Evolutionary conservation across 2,797 vertebrate species (phyloP).

Genomic region (Gallirallus australis): DNA sequence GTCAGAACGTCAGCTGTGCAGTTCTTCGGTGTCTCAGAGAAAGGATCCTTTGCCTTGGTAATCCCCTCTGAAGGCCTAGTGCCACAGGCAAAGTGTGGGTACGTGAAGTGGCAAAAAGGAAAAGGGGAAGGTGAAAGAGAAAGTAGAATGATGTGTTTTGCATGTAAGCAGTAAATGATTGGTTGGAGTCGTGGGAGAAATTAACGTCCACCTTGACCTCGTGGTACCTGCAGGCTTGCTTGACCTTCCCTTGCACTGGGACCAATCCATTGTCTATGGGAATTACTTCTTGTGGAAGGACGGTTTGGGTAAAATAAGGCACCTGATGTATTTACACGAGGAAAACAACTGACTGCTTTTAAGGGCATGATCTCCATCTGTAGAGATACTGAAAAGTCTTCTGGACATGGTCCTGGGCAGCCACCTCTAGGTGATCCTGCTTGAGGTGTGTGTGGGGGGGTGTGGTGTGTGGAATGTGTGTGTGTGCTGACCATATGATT

Average conservation of each 20-base stretch:
- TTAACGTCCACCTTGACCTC: background rate
- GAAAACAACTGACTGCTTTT: background rate
- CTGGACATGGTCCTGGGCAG: background rate
- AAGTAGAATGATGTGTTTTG: background rate
- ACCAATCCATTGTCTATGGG: background rate
- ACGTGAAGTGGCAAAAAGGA: background rate
- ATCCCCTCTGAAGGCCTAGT: no score
- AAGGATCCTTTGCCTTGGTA: accelerated
- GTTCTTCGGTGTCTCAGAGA: background rate
- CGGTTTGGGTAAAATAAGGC: background rate
- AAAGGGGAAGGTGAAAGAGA: background rate
- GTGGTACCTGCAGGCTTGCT: background rate
- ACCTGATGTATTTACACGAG: background rate
- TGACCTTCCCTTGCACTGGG: background rate
- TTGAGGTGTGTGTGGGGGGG: background rate
- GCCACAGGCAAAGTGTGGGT: background rate
- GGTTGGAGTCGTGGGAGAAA: background rate
- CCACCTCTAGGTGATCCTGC: background rate
- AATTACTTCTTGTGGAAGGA: background rate
- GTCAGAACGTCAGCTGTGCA: background rate
- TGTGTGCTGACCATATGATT: background rate
- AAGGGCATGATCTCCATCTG: background rate
- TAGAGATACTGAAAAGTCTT: background rate
- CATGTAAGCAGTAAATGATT: background rate
- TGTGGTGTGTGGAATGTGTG: no score